Conservation (phyloP, 2,797 vertebrate species). For the Diplodus sargus region DNA sequence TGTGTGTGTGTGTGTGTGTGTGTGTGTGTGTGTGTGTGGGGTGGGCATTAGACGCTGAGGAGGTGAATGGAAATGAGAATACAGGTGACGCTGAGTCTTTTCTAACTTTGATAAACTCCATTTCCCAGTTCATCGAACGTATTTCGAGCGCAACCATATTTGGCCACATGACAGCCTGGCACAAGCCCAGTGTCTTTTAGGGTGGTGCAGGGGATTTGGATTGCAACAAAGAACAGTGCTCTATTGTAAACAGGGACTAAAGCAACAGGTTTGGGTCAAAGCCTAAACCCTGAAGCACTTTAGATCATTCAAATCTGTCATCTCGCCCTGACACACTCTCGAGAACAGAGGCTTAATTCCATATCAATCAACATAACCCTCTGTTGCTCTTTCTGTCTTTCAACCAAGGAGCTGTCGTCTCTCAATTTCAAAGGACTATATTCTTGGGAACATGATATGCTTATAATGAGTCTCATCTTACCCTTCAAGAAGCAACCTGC, state of each 20-base stretch:
- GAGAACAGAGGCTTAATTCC: slow-evolving; percentile 26
- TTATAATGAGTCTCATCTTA: neutral
- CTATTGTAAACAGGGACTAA: slow-evolving; percentile 36
- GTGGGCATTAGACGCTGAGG: neutral
- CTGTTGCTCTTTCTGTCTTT: slow-evolving; percentile 14
- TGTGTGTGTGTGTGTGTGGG: neutral
- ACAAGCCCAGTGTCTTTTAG: neutral
- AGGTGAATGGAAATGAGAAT: neutral
- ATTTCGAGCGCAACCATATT: neutral
- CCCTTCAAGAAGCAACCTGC: neutral
- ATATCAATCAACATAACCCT: slow-evolving; percentile 20
- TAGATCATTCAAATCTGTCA: slow-evolving; percentile 32
- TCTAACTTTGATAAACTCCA: neutral
- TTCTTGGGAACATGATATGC: neutral
- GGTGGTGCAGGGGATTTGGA: slow-evolving; percentile 19
- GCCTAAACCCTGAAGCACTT: slow-evolving; percentile 24
- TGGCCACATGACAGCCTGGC: slow-evolving; percentile 18
- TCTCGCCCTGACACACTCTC: slow-evolving; percentile 28
- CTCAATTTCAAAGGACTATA: neutral
- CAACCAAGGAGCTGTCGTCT: neutral
- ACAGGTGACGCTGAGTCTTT: neutral
- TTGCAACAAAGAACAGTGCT: slow-evolving; percentile 32
- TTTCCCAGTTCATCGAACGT: neutral
- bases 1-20: neutral
- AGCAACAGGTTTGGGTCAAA: slow-evolving; percentile 23